A percentile compares a stretch with the other conserved stretches of the same genome.
Evolutionary conservation across 2,888 invertebrate species (phyloP).

Genomic region (Mythimna impura): DNA sequence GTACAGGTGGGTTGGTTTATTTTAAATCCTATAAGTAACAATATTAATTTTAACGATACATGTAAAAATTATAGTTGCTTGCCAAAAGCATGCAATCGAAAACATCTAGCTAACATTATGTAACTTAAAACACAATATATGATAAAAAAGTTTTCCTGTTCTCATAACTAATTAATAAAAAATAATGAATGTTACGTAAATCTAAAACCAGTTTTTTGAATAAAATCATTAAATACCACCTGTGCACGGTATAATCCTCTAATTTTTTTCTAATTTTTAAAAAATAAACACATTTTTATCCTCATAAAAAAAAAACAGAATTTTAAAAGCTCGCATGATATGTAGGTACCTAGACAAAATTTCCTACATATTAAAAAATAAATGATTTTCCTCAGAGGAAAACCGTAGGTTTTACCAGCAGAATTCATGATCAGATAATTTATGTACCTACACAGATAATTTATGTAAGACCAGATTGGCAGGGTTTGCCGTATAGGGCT

Average conservation of each 20-base stretch:
- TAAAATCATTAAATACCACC: not conserved
- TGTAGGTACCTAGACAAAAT: not conserved
- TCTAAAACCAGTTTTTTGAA: not conserved
- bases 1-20: not conserved
- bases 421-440: slow-evolving; percentile 11
- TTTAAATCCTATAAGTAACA: not conserved
- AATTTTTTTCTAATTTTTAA: not conserved
- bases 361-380: not conserved
- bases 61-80: too few relatives aligned
- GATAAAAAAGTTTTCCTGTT: not conserved
- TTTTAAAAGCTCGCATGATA: too few relatives aligned
- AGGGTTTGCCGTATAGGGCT: slow-evolving; percentile 7
- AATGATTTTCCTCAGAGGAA: slow-evolving; percentile 24
- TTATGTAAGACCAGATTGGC: slow-evolving; percentile 40
- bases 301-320: slow-evolving; percentile 5
- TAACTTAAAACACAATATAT: not conserved
- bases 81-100: not conserved
- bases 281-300: not conserved
- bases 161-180: not conserved
- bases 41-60: not conserved
- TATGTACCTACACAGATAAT: slow-evolving; percentile 13
- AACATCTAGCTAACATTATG: not conserved
- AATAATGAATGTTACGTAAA: not conserved
- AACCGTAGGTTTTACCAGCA: slow-evolving; percentile 18
- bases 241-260: not conserved